A percentile compares a stretch with the other conserved stretches of the same genome.
phyloP scores from a whole-genome alignment of 23 tunicate species.

The Phallusia fumigata region DNA sequence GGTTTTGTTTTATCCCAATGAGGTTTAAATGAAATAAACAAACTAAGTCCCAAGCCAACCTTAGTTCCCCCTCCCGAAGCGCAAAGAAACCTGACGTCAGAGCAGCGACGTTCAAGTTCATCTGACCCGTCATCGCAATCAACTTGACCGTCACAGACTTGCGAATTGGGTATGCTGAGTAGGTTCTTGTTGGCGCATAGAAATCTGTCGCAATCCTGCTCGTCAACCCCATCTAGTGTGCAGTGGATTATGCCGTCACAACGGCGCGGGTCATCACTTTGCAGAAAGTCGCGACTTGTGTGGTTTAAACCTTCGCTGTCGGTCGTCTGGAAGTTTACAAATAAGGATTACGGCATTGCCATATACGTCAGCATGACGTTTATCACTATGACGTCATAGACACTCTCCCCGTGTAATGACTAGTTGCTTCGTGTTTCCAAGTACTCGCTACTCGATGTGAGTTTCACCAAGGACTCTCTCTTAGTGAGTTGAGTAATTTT shows the following conservation, averaged over 20 bases:
- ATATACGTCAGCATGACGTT: too few relatives aligned
- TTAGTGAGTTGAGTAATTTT: too few relatives aligned
- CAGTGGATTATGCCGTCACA: constrained; percentile 7
- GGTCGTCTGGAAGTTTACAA: background rate
- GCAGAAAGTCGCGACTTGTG: background rate
- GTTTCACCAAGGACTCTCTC: too few relatives aligned
- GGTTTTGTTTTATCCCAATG: too few relatives aligned
- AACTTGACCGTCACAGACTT: background rate
- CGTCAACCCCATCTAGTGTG: background rate
- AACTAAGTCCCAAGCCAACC: background rate
- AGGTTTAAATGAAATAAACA: background rate
- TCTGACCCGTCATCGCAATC: background rate
- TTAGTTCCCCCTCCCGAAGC: background rate
- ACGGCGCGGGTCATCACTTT: background rate
- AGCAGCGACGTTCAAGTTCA: background rate
- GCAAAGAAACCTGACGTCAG: background rate
- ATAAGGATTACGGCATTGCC: too few relatives aligned
- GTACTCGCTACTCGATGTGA: too few relatives aligned
- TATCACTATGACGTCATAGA: too few relatives aligned
- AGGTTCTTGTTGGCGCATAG: background rate
- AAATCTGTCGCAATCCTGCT: background rate
- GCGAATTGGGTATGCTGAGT: background rate
- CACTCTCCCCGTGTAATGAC: too few relatives aligned
- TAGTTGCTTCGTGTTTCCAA: too few relatives aligned
- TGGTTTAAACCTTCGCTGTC: background rate